These are phyloP conservation scores for Micoletzkya japonica DNA, from an alignment of 2,888 invertebrate species.

Conservation along the genomic window DNA sequence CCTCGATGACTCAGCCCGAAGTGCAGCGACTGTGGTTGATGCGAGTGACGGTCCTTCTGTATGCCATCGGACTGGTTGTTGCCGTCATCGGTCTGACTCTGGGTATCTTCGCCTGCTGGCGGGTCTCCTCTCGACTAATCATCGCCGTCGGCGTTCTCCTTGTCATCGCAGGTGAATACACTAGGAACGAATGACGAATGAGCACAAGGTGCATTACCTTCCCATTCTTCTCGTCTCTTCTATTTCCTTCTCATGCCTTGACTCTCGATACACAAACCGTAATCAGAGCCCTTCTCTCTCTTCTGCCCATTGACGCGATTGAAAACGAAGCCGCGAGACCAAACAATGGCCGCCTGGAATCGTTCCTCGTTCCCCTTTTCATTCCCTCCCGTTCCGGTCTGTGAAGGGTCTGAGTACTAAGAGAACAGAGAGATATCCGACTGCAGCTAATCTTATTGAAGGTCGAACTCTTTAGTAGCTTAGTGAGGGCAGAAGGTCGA, in stretches of 20 bases:
- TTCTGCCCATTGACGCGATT: neutral
- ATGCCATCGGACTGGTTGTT: conserved; percentile 85
- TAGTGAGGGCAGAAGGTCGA: neutral
- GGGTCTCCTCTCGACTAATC: conserved; percentile 87
- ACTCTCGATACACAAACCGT: neutral
- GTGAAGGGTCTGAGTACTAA: conserved; percentile 12
- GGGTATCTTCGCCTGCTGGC: conserved; percentile 94
- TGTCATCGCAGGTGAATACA: conserved; percentile 77
- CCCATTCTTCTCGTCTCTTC: conserved; percentile 2
- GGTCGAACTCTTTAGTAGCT: conserved; percentile 24
- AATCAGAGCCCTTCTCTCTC: neutral
- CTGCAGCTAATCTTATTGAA: too few relatives aligned
- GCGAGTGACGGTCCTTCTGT: conserved; percentile 87
- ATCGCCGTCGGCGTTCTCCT: conserved; percentile 88
- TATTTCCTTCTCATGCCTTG: neutral
- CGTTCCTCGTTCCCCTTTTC: neutral
- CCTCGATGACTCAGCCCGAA: neutral
- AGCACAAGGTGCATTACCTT: neutral
- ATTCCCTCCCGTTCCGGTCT: neutral
- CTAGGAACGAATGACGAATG: too few relatives aligned
- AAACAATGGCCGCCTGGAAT: neutral
- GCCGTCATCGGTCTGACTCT: conserved; percentile 93
- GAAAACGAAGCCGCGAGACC: neutral
- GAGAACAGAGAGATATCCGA: too few relatives aligned
- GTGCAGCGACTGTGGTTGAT: conserved; percentile 72